Conservation (phyloP, 2,888 invertebrate species). For the Euzophera pinguis region DNA sequence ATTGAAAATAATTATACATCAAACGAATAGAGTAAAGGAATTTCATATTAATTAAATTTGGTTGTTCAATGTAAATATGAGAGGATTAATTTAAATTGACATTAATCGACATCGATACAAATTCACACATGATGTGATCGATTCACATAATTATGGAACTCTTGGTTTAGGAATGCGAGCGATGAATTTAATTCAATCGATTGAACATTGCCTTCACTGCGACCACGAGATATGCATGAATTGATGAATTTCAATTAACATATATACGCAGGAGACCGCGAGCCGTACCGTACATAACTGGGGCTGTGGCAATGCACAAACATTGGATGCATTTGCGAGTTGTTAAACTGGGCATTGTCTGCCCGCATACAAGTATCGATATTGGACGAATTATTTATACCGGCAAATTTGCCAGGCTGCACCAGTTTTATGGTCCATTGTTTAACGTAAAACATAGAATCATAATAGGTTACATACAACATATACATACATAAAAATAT, state of each 20-base stretch:
- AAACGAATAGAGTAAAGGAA: neutral
- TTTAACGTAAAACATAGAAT: too few species aligned
- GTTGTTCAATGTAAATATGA: too few species aligned
- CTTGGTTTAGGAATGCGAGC: neutral
- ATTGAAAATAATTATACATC: too few species aligned
- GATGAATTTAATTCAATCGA: conserved; percentile 18
- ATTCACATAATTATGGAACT: neutral
- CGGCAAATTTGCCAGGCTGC: neutral
- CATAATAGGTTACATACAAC: neutral
- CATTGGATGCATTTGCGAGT: conserved; percentile 37
- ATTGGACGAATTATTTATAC: conserved; percentile 14
- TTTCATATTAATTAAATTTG: too few species aligned
- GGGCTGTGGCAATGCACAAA: conserved; percentile 33
- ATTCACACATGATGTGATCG: neutral
- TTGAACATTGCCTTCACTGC: conserved; percentile 12
- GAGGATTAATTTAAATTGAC: too few species aligned
- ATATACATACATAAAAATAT: neutral
- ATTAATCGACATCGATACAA: neutral
- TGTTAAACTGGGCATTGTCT: conserved; percentile 48
- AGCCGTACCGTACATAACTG: conserved; percentile 26
- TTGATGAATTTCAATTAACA: conserved; percentile 49
- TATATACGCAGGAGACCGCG: conserved; percentile 35
- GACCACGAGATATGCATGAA: conserved; percentile 25
- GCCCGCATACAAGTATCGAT: conserved; percentile 31
- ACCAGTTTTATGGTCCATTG: neutral